Base-by-base conservation (phyloP, 2,888 invertebrate genomes). In the Apodemia zela region DNA sequence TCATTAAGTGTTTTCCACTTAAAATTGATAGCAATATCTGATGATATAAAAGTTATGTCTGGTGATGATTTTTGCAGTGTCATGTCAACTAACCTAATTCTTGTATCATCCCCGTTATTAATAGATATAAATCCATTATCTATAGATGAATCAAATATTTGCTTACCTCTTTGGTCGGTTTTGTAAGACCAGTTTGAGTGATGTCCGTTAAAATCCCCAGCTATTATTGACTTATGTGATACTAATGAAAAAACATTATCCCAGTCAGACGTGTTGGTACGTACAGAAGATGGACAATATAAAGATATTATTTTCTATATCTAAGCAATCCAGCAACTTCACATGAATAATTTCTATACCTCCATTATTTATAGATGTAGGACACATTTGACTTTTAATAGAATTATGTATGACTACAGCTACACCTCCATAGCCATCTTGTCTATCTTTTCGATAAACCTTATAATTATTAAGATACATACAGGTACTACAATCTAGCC, bases 1-100 rank as follows among this genome's bases (percentile, higher is more conserved):
- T 68, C 67, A 42, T 70, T 67, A 17, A 35, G 18, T 3, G 60
- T 38, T n/a, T 29, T 35, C 68, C 67, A 70, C 11, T 49, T 54
- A 60, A 67, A 65, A 5, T 65, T 17, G 10, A 63, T 51, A 4
- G 66, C 59, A 25, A 66, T 66, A 58, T 70, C 67, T 13, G 64
- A 17, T 3, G 70, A 61, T 11, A 62, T 60, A 15, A 70, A 64
- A 0, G 65, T 60, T n/a, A 70, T 42, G 33, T 67, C 68, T 47
- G 64, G 64, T 13, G 61, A 61, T 5, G 61, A 47, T 18, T 15
- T 42, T 47, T 61, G 59, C 10, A 64, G 18, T 18, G n/a, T 5
- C 8, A 11, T 21, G 17, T 59, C 47, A 8, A 61, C 64, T 13
- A 61, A 17, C 13, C 45, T 51, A 58, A 64, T 29, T 15, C 64